A percentile compares a stretch with the other conserved stretches of the same genome.
phyloP scores from a whole-genome alignment of 2,797 vertebrate species.

The Staurois parvus region DNA sequence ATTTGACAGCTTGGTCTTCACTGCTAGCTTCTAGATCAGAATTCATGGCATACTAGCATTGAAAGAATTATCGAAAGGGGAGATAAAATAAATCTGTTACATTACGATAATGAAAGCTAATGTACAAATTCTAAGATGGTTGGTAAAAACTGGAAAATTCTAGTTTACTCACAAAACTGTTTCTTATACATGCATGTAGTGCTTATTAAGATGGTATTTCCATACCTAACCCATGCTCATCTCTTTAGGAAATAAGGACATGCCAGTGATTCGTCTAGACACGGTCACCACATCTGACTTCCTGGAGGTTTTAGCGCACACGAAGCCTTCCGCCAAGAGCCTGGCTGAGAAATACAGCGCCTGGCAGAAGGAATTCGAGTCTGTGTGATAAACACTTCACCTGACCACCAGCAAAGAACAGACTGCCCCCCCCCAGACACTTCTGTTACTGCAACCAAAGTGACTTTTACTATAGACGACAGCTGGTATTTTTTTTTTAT shows the following conservation, averaged over 20 bases:
- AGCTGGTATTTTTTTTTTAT: not conserved
- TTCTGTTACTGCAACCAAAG: not conserved
- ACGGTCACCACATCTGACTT: slow-evolving; percentile 88
- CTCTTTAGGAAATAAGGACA: slow-evolving; percentile 67
- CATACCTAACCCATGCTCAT: not conserved
- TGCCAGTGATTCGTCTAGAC: slow-evolving; percentile 81
- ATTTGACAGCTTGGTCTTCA: no score
- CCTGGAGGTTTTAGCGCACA: slow-evolving; percentile 87
- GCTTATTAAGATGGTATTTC: no score
- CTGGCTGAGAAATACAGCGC: slow-evolving; percentile 83
- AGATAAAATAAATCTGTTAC: no score
- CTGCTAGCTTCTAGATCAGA: no score
- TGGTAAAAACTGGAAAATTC: no score
- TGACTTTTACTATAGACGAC: not conserved
- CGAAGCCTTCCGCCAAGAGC: slow-evolving; percentile 88
- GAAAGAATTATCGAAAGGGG: no score
- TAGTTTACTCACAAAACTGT: no score
- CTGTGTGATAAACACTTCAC: slow-evolving; percentile 72
- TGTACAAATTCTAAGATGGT: no score
- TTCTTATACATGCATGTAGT: no score
- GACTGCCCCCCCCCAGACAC: not conserved
- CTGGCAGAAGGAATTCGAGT: slow-evolving; percentile 90
- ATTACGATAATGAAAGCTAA: no score
- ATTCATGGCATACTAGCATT: no score
- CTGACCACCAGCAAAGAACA: not conserved